Percentiles rank a stretch among this genome's conserved stretches.
Conservation (phyloP, 2,888 invertebrate genomes). For the Melieria picta region DNA sequence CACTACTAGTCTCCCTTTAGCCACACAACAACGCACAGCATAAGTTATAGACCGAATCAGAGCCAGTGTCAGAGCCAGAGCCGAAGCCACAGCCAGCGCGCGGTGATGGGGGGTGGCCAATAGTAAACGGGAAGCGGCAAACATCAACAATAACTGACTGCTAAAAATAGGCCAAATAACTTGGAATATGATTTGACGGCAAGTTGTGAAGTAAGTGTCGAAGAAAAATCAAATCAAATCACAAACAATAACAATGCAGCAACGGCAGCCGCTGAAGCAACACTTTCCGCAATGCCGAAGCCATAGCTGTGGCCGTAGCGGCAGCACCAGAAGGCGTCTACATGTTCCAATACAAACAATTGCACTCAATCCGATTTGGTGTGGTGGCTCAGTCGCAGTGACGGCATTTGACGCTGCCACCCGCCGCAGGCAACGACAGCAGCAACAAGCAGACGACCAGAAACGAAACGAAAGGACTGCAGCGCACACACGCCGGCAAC, state of each 20-base stretch:
- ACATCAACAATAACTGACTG: too few species aligned
- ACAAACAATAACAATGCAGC: conserved; percentile 15
- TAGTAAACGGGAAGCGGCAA: too few species aligned
- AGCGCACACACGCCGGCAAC: conserved; percentile 19
- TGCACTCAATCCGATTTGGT: background rate
- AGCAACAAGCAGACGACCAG: conserved; percentile 11
- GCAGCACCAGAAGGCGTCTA: background rate
- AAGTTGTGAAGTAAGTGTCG: background rate
- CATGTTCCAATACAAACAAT: background rate
- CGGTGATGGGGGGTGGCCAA: too few species aligned
- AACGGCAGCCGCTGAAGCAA: conserved; percentile 19
- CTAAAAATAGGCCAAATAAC: too few species aligned
- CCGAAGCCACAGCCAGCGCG: too few species aligned
- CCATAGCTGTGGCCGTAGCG: background rate
- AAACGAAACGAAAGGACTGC: conserved; percentile 22
- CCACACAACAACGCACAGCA: conserved; percentile 5
- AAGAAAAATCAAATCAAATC: conserved; percentile 5
- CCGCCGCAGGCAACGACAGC: conserved; percentile 7
- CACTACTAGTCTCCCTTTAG: conserved; percentile 4
- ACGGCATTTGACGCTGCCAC: background rate
- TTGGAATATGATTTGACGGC: too few species aligned
- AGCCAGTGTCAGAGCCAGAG: background rate
- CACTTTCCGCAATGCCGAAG: background rate
- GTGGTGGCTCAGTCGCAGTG: background rate
- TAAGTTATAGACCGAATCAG: background rate